Percentiles rank a stretch among this genome's conserved stretches.
Evolutionary conservation across 2,113 vertebrate genomes (phyloP).

Genomic region (Halichoeres trimaculatus): DNA sequence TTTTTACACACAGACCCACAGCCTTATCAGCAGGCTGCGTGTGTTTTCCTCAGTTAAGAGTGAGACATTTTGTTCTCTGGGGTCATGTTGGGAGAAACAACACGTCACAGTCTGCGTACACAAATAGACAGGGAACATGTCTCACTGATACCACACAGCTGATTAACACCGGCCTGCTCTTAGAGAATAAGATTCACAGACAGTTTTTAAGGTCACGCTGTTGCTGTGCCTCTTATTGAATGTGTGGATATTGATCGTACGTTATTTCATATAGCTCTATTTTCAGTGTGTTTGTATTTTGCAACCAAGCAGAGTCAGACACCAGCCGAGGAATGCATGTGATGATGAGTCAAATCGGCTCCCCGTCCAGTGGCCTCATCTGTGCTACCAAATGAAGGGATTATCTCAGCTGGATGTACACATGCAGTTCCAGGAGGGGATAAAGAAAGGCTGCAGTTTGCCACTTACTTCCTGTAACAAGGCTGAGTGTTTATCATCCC

Average conservation of each 20-base stretch:
- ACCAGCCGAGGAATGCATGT: neutral
- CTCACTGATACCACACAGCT: neutral
- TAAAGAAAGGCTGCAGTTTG: neutral
- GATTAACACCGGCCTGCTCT: neutral
- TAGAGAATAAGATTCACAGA: neutral
- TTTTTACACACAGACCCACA: slow-evolving; percentile 46
- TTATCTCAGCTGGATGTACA: neutral
- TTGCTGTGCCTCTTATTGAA: neutral
- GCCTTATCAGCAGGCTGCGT: slow-evolving; percentile 55
- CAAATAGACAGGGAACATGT: slow-evolving; percentile 3
- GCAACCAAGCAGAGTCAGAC: neutral
- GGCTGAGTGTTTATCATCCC: neutral
- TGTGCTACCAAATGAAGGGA: neutral
- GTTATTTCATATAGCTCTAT: neutral
- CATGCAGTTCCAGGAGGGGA: neutral
- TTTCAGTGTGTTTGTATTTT: neutral
- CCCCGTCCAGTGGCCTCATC: neutral
- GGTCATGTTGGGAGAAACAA: slow-evolving; percentile 34
- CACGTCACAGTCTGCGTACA: slow-evolving; percentile 19
- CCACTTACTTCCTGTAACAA: neutral
- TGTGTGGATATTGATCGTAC: neutral
- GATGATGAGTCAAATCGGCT: neutral
- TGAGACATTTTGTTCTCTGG: slow-evolving; percentile 64
- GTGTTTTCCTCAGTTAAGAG: slow-evolving; percentile 44
- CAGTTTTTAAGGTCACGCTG: neutral